Evolutionary conservation across 2,888 invertebrate genomes (phyloP), one percentile per base, ranked within the genome.

Genomic region (Willowsia nigromaculata): DNA sequence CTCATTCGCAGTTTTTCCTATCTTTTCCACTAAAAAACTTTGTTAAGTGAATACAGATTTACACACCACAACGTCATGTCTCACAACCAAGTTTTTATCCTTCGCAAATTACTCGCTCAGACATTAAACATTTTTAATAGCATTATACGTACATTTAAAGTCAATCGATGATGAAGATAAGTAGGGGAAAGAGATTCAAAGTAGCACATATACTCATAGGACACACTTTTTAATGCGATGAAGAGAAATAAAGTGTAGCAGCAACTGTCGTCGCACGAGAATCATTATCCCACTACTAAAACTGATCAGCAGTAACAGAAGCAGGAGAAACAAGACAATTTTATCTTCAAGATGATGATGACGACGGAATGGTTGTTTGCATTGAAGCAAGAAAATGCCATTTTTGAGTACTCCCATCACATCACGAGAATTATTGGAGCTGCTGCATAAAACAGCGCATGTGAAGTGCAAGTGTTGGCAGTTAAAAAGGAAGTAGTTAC

Each of bases 221-320:
- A 47, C 13, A 25, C 15, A 27, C 0, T 25, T 84, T 84, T 84
- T 74, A n/a, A 85, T 85, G 85, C n/a, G 68, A 83, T 47, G 47
- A 62, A 1, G 56, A 18, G 65, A 43, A 43, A 43, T 43, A 43
- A 43, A 43, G 43, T 43, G 43, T 43, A 43, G 43, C 43, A n/a
- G n/a, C 81, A 87, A 87, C 87, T 87, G 87, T 87, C 87, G 87
- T 87, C 87, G 53, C n/a, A n/a, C 18, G 56, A 87, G 87, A 47
- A 71, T 87, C 81, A 87, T 80, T 87, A 87, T 87, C 81, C 43
- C 18, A 7, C 53, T 81, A 37, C 53, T 43, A 84, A 86, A 87
- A 87, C 71, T 87, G 81, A 87, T 87, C 87, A 81, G 56, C 81
- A 78, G 27, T 65, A 78, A 50, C 43, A 85, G 40, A 50, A 84